Evolutionary conservation across 2,113 vertebrate genomes (phyloP), one percentile per base, ranked within the genome.

Genomic region (Rhinolophus sinicus): DNA sequence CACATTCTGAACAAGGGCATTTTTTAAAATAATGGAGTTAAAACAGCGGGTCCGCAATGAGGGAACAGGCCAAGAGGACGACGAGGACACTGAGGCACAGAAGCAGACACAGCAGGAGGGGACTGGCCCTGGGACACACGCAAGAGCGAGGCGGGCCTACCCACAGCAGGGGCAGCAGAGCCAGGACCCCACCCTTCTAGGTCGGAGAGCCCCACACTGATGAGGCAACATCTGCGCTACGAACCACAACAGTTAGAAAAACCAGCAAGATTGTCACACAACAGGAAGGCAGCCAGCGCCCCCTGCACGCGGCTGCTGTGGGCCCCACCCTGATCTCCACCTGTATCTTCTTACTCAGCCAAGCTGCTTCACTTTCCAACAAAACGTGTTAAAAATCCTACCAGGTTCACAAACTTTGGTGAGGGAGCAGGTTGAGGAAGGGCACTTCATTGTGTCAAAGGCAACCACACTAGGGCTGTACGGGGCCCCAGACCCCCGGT

Each of bases 211-310:
- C 52, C 40, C 6, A 60, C 4, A 0, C 4, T 4, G 19, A 56
- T 19, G 54, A 30, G 26, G 8, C 83, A 7, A 47, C 0, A 0
- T 1, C 11, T 8, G 0, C 19, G 26, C 18, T 3, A 26, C 6
- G 3, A 21, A 16, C 40, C 62, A 38, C n/a, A 40, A 50, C 0
- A 0, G 5, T 2, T 52, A 58, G 65, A 13, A 56, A 54, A 75
- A 18, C 11, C 2, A 64, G 52, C 44, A 2, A 30, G 54, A 3
- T 9, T 1, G 14, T 19, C 26, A 30, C 58, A 6, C 16, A 0
- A 40, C 9, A 38, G 54, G 16, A 64, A 11, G 8, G 26, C 4
- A 35, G 24, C 5, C 24, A 18, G 54, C 19, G 7, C 2, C 47
- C 30, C 60, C 40, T 10, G 47, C 24, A 13, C 5, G 3, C 0